Evolutionary conservation across 2,797 vertebrate species (phyloP).

Genomic region (Protonibea diacanthus): DNA sequence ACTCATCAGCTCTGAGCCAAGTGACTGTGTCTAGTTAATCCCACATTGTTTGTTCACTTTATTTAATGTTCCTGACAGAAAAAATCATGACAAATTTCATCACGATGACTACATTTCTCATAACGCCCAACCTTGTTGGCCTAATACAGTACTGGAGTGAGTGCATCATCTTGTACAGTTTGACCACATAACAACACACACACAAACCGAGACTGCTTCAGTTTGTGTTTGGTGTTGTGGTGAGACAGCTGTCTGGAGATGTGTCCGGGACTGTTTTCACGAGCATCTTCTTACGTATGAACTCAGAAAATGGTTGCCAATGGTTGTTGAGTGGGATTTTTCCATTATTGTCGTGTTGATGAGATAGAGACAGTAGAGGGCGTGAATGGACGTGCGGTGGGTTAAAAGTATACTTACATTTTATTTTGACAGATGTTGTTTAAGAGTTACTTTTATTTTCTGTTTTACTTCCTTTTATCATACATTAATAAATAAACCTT

Average conservation of each 20-base stretch:
- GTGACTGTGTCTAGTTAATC: no score
- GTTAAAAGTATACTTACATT: neutral
- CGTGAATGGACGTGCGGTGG: constrained; percentile 24
- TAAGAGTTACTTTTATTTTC: constrained; percentile 17
- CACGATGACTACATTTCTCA: neutral
- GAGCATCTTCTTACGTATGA: constrained; percentile 29
- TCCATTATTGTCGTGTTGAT: constrained; percentile 24
- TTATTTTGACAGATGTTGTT: neutral
- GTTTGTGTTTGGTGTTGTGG: constrained; percentile 24
- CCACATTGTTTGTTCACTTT: no score
- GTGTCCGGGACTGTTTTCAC: neutral
- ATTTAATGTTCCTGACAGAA: no score
- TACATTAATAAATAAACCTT: neutral
- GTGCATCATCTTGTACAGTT: constrained; percentile 33
- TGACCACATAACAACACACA: constrained; percentile 9
- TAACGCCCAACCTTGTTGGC: constrained; percentile 38
- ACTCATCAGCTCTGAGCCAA: no score
- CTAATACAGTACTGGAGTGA: constrained; percentile 23
- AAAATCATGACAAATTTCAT: no score
- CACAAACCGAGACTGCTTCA: constrained; percentile 20
- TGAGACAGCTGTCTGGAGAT: constrained; percentile 41
- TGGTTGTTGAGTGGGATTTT: constrained; percentile 43
- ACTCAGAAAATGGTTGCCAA: constrained; percentile 15
- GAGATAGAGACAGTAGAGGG: constrained; percentile 39
- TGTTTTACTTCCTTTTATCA: neutral